Evolutionary conservation across 1,140 invertebrate genomes (phyloP), one percentile per base, ranked within the genome.

Genomic region (Drosophila bocqueti): DNA sequence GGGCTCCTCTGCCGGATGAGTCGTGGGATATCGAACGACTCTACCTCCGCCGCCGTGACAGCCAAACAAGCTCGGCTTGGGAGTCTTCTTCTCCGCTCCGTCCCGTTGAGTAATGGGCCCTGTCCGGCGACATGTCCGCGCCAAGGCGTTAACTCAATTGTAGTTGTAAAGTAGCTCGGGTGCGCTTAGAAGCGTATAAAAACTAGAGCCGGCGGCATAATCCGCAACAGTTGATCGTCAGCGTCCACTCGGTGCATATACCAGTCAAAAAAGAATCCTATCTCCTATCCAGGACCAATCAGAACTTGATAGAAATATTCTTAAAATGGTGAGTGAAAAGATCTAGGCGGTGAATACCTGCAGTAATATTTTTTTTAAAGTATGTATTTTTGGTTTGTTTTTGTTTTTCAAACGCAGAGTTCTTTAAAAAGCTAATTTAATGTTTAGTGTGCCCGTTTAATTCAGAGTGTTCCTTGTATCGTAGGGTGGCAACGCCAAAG

Each of bases 91-190:
- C n/a, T 15, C 31, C 69, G 66, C 69, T 15, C 66, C 49, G 49
- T 21, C 50, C 45, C 45, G 69, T 62, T 85, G 82, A 85, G 75
- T 86, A 86, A 85, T 85, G 82, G 66, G 75, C 58, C 46, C 58
- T 78, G 81, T 80, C 71, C 61, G 81, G 43, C 69, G 64, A 79
- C 81, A 71, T 75, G 80, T 82, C 77, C 40, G 67, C 64, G 62
- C 45, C 42, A 63, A 72, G 76, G 62, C 76, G 81, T 73, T 73
- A 49, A 77, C 80, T 83, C 64, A 62, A 77, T 61, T 78, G 74
- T 73, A 69, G 81, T 78, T 89, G 84, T 81, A 84, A 89, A 89
- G 64, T 69, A 55, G 59, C 65, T 49, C 69, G 61, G 65, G 47
- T 62, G 67, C 11, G 55, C 68, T 71, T 31, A 67, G 57, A 66